Percentiles rank a stretch among this genome's conserved stretches.
These are phyloP conservation scores for Malurus cyaneus DNA, from an alignment of 2,113 vertebrate species.

Conservation along the genomic window DNA sequence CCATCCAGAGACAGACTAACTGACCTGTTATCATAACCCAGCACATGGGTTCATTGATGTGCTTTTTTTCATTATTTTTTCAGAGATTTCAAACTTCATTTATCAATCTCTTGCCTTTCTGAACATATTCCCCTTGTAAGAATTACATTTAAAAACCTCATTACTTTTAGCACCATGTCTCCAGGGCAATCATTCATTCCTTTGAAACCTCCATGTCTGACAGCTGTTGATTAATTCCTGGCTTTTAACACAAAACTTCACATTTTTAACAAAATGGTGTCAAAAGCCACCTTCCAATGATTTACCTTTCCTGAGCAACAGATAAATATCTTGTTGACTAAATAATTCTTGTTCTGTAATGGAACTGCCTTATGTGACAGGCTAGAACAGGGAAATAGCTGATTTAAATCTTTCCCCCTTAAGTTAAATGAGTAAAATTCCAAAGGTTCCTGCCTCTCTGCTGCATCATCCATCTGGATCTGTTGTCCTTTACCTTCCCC, in stretches of 20 bases:
- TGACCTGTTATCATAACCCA: not conserved
- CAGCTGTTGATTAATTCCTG: not conserved
- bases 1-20: not conserved
- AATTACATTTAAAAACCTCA: not conserved
- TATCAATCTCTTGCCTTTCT: not conserved
- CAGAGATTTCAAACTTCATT: not conserved
- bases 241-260: not conserved
- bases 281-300: not conserved
- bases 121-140: not conserved
- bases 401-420: not conserved
- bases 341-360: not conserved
- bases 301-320: not conserved
- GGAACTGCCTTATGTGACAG: not conserved
- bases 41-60: not conserved
- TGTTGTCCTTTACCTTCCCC: not conserved
- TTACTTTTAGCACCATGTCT: fast-evolving
- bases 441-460: not conserved
- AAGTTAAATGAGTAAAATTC: not conserved
- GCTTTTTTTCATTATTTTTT: not conserved
- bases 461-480: not conserved
- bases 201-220: not conserved
- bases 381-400: not conserved
- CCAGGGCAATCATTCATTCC: not conserved
- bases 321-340: not conserved
- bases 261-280: not conserved